Percentiles rank a stretch among this genome's conserved stretches.
These are phyloP conservation scores for Euschistus heros DNA, from an alignment of 1,140 invertebrate species.

Conservation along the genomic window DNA sequence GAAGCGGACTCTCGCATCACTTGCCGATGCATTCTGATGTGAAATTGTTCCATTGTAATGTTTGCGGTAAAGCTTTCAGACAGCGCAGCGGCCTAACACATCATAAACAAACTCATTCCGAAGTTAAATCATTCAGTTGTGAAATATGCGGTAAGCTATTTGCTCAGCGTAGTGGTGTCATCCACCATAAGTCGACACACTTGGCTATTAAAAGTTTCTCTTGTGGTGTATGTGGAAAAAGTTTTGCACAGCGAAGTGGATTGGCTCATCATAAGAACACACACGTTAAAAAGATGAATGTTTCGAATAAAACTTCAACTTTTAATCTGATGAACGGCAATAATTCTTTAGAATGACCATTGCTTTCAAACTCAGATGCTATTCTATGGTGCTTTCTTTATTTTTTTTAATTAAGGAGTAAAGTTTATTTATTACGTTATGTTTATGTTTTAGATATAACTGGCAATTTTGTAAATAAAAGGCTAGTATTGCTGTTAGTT, in stretches of 20 bases:
- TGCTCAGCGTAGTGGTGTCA: conserved; percentile 16
- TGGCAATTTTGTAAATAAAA: no score
- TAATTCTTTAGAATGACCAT: background rate
- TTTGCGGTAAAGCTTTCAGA: conserved; percentile 32
- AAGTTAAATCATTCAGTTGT: conserved; percentile 18
- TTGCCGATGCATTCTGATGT: conserved; percentile 29
- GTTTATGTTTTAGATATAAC: no score
- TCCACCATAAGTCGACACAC: conserved; percentile 18
- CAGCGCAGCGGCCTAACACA: conserved; percentile 29
- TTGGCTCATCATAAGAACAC: conserved; percentile 19
- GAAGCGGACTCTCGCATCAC: conserved; percentile 29
- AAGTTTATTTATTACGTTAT: no score
- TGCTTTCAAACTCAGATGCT: no score
- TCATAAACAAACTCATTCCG: conserved; percentile 29
- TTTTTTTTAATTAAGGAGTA: no score
- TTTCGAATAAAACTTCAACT: background rate
- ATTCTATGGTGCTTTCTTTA: no score
- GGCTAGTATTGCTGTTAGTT: no score
- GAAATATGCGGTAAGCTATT: conserved; percentile 19
- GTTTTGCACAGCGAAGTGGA: conserved; percentile 16
- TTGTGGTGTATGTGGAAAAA: conserved; percentile 16
- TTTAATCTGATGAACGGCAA: background rate
- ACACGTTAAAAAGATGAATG: conserved; percentile 14
- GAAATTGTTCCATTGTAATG: conserved; percentile 30
- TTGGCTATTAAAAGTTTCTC: conserved; percentile 14